Base-by-base conservation (phyloP, 2,888 invertebrate species). In the Gymnoscelis rufifasciata region DNA sequence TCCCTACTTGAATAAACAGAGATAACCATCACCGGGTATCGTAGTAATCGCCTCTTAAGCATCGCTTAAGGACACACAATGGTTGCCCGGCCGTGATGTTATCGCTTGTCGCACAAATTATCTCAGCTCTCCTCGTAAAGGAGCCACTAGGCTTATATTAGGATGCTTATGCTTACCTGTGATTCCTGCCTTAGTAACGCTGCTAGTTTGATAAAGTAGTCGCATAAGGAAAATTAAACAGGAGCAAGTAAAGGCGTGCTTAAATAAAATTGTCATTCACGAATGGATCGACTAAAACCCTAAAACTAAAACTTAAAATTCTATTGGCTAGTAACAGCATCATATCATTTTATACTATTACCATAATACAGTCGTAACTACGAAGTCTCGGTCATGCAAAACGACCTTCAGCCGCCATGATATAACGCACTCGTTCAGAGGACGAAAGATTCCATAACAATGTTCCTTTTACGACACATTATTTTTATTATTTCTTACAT, bases 101-200 rank as follows among this genome's bases (percentile, higher is more conserved):
- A 82, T 81, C 78, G 71, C 73, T 75, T 74, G 68, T 73, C 70
- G 31, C 41, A 69, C 71, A 73, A 78, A 81, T 81, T 78, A 80
- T 82, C 75, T 75, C 60, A 61, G 54, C 57, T 62, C 64, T 67
- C 76, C 60, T 77, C 74, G 68, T 80, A 77, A 81, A 48, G 78
- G 69, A 70, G 67, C 70, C 70, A 68, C 74, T 72, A 75, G 69
- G 71, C 70, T 75, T 75, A 74, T 75, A 74, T 77, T 71, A 72
- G 72, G 72, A 74, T n/a, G n/a, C 10, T n/a, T 68, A 71, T n/a
- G n/a, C 35, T 73, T 83, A 78, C 78, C 74, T 62, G 68, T 62
- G 69, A 83, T 78, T 35, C 27, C 11, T 13, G 36, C 19, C 19
- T n/a, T n/a, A n/a, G n/a, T n/a, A n/a, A n/a, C n/a, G n/a, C n/a